A percentile compares a stretch with the other conserved stretches of the same genome.
phyloP scores from a whole-genome alignment of 2,888 invertebrate genomes.

The Ophion obscuratus region DNA sequence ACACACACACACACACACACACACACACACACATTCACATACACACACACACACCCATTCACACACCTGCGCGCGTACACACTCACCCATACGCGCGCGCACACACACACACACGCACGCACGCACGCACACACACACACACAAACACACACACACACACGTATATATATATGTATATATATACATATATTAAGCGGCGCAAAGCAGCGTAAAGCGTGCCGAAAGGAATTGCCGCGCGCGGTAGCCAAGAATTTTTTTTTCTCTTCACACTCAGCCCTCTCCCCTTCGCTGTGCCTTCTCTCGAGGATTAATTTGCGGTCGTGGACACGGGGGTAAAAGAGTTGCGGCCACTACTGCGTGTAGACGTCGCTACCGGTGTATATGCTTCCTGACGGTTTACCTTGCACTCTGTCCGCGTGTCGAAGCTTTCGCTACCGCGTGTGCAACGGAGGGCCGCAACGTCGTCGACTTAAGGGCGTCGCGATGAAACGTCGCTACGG shows the following conservation, averaged over 20 bases:
- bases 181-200: conserved; percentile 31
- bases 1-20: too few species aligned
- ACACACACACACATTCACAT: too few species aligned
- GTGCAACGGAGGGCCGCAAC: background rate
- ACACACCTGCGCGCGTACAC: too few species aligned
- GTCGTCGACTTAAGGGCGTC: background rate
- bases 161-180: background rate
- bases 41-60: too few species aligned
- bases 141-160: background rate
- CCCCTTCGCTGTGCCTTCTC: conserved; percentile 21
- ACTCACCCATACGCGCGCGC: too few species aligned
- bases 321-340: conserved; percentile 62
- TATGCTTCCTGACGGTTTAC: conserved; percentile 38
- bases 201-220: conserved; percentile 67
- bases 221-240: conserved; percentile 76
- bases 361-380: conserved; percentile 64
- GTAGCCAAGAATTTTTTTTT: conserved; percentile 74
- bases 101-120: too few species aligned
- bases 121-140: background rate
- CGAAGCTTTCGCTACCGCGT: conserved; percentile 41
- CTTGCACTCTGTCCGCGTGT: conserved; percentile 23
- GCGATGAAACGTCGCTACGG: background rate
- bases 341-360: conserved; percentile 70
- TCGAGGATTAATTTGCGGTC: conserved; percentile 80
- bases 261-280: background rate